These are phyloP conservation scores for Lepisosteus oculatus DNA, from an alignment of 2,113 vertebrate genomes.

Conservation along the genomic window DNA sequence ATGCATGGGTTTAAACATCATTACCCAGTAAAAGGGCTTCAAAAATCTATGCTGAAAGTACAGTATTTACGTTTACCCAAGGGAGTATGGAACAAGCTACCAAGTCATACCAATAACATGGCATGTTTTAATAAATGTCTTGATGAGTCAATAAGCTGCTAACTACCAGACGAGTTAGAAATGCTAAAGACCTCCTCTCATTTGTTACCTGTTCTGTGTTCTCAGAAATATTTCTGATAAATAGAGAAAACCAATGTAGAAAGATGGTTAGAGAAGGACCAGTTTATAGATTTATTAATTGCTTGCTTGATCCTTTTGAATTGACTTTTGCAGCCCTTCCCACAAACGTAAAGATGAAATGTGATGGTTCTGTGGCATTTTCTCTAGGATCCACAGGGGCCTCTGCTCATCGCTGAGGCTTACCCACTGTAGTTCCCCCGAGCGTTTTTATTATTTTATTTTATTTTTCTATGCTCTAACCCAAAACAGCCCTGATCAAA, in stretches of 20 bases:
- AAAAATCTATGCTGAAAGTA: too few relatives aligned
- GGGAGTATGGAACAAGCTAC: too few relatives aligned
- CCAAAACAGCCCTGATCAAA: conserved; percentile 39
- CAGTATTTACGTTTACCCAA: too few relatives aligned
- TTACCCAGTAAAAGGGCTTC: conserved; percentile 20
- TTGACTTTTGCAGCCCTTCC: conserved; percentile 35
- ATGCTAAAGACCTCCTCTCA: too few relatives aligned
- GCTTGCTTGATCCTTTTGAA: conserved; percentile 23
- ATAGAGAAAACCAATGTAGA: conserved; percentile 37
- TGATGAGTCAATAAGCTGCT: too few relatives aligned
- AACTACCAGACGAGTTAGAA: too few relatives aligned
- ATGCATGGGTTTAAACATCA: conserved; percentile 34
- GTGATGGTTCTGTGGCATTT: conserved; percentile 51
- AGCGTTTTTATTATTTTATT: conserved; percentile 15
- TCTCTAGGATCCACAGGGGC: conserved; percentile 32
- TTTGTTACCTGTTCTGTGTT: neutral
- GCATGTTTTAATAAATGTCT: too few relatives aligned
- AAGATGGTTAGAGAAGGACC: conserved; percentile 45
- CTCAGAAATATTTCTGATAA: conserved; percentile 10
- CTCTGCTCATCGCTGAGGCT: conserved; percentile 36
- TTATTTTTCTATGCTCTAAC: conserved; percentile 21
- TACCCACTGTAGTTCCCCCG: conserved; percentile 42
- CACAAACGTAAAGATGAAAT: conserved; percentile 32
- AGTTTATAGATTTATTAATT: neutral
- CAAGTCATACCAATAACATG: too few relatives aligned